Base-by-base conservation (phyloP, 2,888 invertebrate genomes). In the Orchesellides sinensis region DNA sequence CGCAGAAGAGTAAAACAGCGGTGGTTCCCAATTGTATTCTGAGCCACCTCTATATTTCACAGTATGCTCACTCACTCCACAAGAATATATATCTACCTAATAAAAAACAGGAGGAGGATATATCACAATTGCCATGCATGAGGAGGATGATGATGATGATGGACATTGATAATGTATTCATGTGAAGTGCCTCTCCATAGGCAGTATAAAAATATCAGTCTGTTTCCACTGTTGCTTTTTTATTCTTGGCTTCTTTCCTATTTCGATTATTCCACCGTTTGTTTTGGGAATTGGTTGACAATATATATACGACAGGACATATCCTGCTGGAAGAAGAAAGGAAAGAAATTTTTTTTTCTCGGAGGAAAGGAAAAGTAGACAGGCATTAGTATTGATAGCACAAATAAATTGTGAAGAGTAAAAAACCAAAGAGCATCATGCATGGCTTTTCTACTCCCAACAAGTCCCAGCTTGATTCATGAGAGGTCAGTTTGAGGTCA, bases 381-480 rank as follows among this genome's bases (percentile, higher is more conserved):
- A 40, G 52, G 75, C 68, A 78, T 78, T 78, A 69, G 69, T 78
- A 78, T 69, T 69, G 69, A 78, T 69, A 52, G 78, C 21, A 27
- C 40, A 78, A 78, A 78, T 78, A 78, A 78, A 78, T 78, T 29
- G 29, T 23, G 29, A n/a, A 63, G 73, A 27, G 59, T n/a, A n/a
- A n/a, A n/a, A n/a, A n/a, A n/a, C n/a, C n/a, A n/a, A n/a, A 47
- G 73, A 27, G 40, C 29, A 52, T 32, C 23, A 45, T 29, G 69
- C 21, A n/a, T 69, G 21, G 21, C 35, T 61, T 61, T 12, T 29
- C n/a, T 29, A 14, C 19, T 54, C 59, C n/a, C n/a, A n/a, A 79
- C 40, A 80, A 85, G 85, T n/a, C n/a, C n/a, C n/a, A 87, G 84
- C 77, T 86, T 87, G 87, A 87, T 87, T 86, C 85, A 86, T 87